Evolutionary conservation across 2,797 vertebrate species (phyloP), one percentile per base, ranked within the genome.

Genomic region (Oophaga sylvatica): DNA sequence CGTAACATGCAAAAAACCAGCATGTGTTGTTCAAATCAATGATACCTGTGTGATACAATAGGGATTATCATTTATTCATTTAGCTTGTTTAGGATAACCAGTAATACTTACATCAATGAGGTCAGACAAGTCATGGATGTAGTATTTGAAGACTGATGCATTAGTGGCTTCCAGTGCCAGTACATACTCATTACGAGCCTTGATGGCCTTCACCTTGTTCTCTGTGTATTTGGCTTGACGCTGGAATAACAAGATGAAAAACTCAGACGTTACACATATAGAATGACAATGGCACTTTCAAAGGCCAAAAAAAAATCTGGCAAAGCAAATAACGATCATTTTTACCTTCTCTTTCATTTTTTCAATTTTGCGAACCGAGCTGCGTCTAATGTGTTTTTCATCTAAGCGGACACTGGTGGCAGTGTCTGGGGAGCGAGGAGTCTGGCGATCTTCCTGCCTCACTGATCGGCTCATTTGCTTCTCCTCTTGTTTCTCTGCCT

Each of bases 301-400:
- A n/a, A 5, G 10, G 35, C 12, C 35, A 11, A 53, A 10, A 11
- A 75, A n/a, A 20, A 48, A 15, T n/a, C 20, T 22, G 45, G 41
- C 20, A 75, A 48, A 15, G 41, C 11, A 76, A 45, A 83, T 73
- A 10, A 57, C 5, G 15, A 83, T 26, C 48, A 57, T 41, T 73
- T 48, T 45, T 45, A 99, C 98, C 97, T 99, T 99, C 93, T 99
- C 98, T 92, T 99, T 99, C 98, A 99, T 99, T 91, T 99, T 99
- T 93, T 99, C 98, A 0, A 99, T 99, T 92, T 99, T 99, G 68
- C 98, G 97, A 75, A 99, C 98, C 0, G 98, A 99, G 94, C 97
- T 99, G 67, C 98, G 96, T 0, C 98, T 95, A 63, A 98, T 96
- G 0, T 98, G 97, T 2, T 99, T 99, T 89, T 99, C 98, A 16